Conservation (phyloP, 2,797 vertebrate species). For the Capromys pilorides region DNA sequence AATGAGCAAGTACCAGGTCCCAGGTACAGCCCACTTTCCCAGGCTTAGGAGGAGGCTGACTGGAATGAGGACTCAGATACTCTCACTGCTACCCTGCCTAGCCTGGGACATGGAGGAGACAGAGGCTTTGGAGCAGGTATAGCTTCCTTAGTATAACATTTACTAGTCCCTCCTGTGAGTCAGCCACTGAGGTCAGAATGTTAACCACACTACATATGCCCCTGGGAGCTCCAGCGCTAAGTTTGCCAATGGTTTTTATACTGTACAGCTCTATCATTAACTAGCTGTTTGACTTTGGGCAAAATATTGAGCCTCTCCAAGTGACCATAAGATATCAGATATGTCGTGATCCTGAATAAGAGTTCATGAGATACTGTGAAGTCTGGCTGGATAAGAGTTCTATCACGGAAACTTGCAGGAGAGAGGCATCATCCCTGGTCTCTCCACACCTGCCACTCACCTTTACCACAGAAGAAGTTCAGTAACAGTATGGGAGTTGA, state of each 20-base stretch:
- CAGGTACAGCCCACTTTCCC: not conserved
- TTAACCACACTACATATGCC: not conserved
- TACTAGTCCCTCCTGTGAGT: not conserved
- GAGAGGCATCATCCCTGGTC: not conserved
- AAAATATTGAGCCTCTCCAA: conserved; percentile 26
- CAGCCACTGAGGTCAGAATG: not conserved
- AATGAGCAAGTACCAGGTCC: not conserved
- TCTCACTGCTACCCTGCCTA: not conserved
- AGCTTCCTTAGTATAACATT: not conserved
- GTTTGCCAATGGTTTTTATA: not conserved
- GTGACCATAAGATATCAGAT: conserved; percentile 25
- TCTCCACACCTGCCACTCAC: not conserved
- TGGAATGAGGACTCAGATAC: not conserved
- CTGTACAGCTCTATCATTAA: not conserved
- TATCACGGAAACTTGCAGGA: not conserved
- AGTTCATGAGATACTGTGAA: not conserved
- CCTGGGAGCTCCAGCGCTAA: not conserved
- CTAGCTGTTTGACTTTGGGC: not conserved
- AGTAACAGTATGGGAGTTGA: not conserved
- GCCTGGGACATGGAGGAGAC: not conserved
- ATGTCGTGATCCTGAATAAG: not conserved
- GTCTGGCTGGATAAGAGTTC: not conserved
- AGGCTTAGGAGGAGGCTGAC: not conserved
- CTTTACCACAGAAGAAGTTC: not conserved
- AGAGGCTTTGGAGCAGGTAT: not conserved